Percentiles rank a stretch among this genome's conserved stretches.
Evolutionary conservation across 2,888 invertebrate genomes (phyloP).

Genomic region (Metacarcinus magister): DNA sequence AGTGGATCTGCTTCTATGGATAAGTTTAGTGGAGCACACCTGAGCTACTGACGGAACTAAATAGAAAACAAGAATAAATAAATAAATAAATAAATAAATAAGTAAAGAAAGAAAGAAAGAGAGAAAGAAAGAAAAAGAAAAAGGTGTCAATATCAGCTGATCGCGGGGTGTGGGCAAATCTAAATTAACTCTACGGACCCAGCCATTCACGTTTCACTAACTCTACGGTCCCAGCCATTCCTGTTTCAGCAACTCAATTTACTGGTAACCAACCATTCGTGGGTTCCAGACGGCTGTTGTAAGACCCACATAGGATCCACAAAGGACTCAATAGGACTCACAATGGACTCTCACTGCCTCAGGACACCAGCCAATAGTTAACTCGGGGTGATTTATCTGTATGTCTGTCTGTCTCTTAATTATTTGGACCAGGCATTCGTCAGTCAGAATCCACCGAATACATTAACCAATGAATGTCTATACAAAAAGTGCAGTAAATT

Average conservation of each 20-base stretch:
- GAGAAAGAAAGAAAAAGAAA: not conserved
- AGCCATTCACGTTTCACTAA: not conserved
- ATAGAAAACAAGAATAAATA: not conserved
- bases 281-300: not conserved
- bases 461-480: too few species aligned
- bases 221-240: not conserved
- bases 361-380: not conserved
- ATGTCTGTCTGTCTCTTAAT: too few species aligned
- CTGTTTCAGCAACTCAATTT: not conserved
- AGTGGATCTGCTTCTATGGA: too few species aligned
- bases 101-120: not conserved
- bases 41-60: too few species aligned
- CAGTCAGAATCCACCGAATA: too few species aligned
- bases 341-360: not conserved
- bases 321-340: not conserved
- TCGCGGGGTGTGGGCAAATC: not conserved
- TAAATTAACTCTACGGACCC: not conserved
- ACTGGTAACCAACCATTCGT: not conserved
- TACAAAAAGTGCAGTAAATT: too few species aligned
- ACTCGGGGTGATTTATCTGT: too few species aligned
- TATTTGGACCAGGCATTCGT: too few species aligned
- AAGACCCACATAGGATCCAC: not conserved
- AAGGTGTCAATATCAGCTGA: not conserved
- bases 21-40: too few species aligned
- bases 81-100: not conserved